phyloP scores from a whole-genome alignment of 2,797 vertebrate genomes.

The Botia almorhae region DNA sequence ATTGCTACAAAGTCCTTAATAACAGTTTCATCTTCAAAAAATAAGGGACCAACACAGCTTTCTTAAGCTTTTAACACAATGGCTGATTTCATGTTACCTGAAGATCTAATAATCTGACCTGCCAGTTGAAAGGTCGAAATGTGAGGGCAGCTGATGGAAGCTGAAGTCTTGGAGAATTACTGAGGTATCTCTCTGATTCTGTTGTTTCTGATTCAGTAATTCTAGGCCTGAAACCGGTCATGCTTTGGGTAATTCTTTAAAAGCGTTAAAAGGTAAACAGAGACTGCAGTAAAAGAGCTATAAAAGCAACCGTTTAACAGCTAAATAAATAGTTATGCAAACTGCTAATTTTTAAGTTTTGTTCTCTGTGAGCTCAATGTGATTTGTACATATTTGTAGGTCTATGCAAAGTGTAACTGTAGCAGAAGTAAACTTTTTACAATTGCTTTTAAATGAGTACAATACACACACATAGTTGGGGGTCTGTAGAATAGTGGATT shows the following conservation, averaged over 20 bases:
- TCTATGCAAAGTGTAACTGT: too few species aligned
- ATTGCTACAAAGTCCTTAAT: too few species aligned
- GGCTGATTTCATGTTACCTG: too few species aligned
- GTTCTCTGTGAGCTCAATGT: background rate
- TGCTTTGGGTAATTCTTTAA: slow-evolving; percentile 14
- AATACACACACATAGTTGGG: background rate
- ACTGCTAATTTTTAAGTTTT: background rate
- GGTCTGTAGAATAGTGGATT: background rate
- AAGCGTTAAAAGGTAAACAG: background rate
- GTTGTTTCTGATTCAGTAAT: background rate
- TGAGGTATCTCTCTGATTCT: background rate
- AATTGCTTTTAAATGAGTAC: background rate
- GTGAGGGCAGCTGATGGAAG: background rate
- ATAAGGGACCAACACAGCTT: too few species aligned
- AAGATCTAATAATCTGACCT: too few species aligned
- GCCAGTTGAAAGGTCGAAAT: slow-evolving; percentile 2
- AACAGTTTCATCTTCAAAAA: too few species aligned
- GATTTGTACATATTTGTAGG: background rate
- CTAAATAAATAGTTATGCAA: too few species aligned
- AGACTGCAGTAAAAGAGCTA: background rate
- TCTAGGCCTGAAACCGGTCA: background rate
- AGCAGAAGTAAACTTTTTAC: background rate
- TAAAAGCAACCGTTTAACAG: background rate
- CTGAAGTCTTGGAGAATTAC: slow-evolving; percentile 6
- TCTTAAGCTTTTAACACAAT: too few species aligned